Evolutionary conservation across 2,113 vertebrate genomes (phyloP).

Genomic region (Haliaeetus leucogaster): DNA sequence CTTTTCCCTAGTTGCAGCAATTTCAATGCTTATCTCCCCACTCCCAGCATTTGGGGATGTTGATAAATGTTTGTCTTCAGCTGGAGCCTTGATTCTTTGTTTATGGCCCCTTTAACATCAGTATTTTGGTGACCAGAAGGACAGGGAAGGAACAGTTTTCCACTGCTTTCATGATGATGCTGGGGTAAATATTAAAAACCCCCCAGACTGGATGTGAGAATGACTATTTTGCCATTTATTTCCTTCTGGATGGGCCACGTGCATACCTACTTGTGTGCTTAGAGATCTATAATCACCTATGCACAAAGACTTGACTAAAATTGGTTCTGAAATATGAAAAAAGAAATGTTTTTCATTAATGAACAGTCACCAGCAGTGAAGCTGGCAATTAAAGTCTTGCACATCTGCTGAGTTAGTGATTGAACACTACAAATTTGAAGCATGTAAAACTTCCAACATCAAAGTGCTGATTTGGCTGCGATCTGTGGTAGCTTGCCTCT

Average conservation of each 20-base stretch:
- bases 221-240: neutral
- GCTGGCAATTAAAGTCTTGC: neutral
- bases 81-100: slow-evolving; percentile 21
- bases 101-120: neutral
- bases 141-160: neutral
- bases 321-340: neutral
- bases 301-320: neutral
- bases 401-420: neutral
- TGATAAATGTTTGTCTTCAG: slow-evolving; percentile 10
- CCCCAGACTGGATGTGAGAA: neutral
- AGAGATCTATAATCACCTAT: neutral
- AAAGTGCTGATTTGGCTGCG: neutral
- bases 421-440: neutral
- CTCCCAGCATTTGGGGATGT: neutral
- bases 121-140: slow-evolving; percentile 10
- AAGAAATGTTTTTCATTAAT: neutral
- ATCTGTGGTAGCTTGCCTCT: neutral
- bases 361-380: neutral
- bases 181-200: neutral
- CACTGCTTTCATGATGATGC: neutral
- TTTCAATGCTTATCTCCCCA: neutral
- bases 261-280: neutral
- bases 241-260: neutral
- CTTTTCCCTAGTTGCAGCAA: neutral
- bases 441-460: neutral